A percentile compares a stretch with the other conserved stretches of the same genome.
phyloP scores from a whole-genome alignment of 2,113 vertebrate species.

The Uropsilus gracilis region DNA sequence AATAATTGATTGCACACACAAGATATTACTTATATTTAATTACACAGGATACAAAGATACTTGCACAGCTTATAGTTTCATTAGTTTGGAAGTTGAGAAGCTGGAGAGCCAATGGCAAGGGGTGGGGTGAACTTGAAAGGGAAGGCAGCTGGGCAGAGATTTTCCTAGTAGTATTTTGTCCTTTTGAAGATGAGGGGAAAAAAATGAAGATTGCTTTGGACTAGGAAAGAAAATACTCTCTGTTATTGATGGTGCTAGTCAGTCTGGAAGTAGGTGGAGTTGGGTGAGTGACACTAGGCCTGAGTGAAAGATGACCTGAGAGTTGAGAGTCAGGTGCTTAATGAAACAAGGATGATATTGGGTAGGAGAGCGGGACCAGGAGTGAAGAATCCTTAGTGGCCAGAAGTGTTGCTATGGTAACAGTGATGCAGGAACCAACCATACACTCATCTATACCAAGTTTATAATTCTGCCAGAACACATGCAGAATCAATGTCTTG shows the following conservation, averaged over 20 bases:
- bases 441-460: constrained; percentile 76
- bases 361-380: not conserved
- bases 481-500: constrained; percentile 79
- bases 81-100: constrained; percentile 84
- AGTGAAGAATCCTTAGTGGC: constrained; percentile 59
- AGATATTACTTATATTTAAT: constrained; percentile 86
- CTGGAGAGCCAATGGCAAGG: constrained; percentile 79
- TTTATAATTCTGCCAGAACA: constrained; percentile 84
- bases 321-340: not conserved
- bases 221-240: constrained; percentile 63
- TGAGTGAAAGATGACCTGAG: not conserved
- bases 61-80: constrained; percentile 65
- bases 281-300: not conserved
- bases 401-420: constrained; percentile 78
- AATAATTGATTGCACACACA: constrained; percentile 84
- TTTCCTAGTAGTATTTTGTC: constrained; percentile 65
- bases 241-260: constrained; percentile 42
- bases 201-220: constrained; percentile 78
- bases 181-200: constrained; percentile 56
- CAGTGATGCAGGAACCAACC: constrained; percentile 80
- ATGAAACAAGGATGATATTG: not conserved
- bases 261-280: not conserved
- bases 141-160: not conserved
- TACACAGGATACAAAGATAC: constrained; percentile 88
- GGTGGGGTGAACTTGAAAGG: constrained; percentile 65